phyloP scores from a whole-genome alignment of 35 echinoderm and acorn worm species.

The Apostichopus californicus region DNA sequence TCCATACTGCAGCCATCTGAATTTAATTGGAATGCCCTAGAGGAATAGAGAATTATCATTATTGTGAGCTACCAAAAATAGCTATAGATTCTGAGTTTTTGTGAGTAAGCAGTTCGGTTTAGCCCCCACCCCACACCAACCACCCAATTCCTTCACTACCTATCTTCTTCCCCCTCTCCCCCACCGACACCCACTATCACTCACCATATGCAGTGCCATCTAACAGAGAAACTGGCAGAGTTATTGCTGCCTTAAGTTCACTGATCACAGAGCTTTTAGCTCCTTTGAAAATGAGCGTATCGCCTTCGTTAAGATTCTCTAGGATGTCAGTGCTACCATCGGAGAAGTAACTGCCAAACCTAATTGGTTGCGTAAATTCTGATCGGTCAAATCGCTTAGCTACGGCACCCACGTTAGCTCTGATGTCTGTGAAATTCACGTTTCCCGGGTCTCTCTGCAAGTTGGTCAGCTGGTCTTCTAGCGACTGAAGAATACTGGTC shows the following conservation, averaged over 20 bases:
- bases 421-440: conserved; percentile 45
- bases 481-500: conserved; percentile 3
- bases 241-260: conserved; percentile 17
- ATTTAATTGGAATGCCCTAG: too few relatives aligned
- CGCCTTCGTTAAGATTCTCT: not conserved
- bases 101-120: too few relatives aligned
- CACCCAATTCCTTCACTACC: too few relatives aligned
- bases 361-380: not conserved
- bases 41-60: too few relatives aligned
- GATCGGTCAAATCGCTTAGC: not conserved
- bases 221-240: not conserved
- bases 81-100: too few relatives aligned
- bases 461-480: conserved; percentile 35
- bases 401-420: conserved; percentile 27
- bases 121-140: too few relatives aligned
- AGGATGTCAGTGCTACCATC: not conserved
- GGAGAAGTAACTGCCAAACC: not conserved
- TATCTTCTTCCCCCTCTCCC: not conserved
- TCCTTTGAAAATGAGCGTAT: not conserved
- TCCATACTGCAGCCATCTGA: too few relatives aligned
- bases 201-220: not conserved
- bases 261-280: not conserved
- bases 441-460: not conserved
- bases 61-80: too few relatives aligned
- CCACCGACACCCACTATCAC: not conserved